These are phyloP conservation scores for Tetranychus piercei DNA, from an alignment of 2,888 invertebrate species.

Conservation along the genomic window DNA sequence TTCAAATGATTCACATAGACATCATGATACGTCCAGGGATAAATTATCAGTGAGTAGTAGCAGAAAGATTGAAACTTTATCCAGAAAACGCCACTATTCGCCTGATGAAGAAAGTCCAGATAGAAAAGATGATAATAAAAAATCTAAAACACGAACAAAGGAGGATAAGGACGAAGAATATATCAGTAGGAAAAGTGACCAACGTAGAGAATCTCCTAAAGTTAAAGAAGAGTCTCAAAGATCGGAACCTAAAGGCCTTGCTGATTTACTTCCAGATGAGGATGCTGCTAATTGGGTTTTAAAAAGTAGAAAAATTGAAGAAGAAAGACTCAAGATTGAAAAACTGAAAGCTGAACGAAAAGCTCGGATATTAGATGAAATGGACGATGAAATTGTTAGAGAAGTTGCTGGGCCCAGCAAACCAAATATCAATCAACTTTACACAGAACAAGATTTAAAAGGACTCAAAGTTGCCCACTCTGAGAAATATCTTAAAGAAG, in stretches of 20 bases:
- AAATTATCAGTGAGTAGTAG: background rate
- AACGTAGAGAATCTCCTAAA: constrained; percentile 14
- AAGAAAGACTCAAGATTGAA: constrained; percentile 36
- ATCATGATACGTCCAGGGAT: background rate
- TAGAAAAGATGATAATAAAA: background rate
- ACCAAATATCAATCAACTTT: constrained; percentile 32
- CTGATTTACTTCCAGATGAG: constrained; percentile 40
- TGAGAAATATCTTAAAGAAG: constrained; percentile 49
- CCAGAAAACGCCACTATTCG: background rate
- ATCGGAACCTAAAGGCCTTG: constrained; percentile 14
- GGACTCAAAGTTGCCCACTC: constrained; percentile 76
- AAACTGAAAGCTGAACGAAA: constrained; percentile 65
- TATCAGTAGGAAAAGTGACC: background rate
- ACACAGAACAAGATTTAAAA: constrained; percentile 44
- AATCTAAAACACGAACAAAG: background rate
- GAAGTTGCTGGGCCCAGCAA: constrained; percentile 51
- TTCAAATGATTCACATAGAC: background rate
- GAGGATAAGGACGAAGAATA: background rate
- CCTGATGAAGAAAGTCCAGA: background rate
- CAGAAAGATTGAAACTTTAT: background rate
- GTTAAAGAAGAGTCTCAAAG: constrained; percentile 16
- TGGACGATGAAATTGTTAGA: constrained; percentile 85
- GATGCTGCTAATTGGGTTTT: constrained; percentile 60
- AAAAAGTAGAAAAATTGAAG: constrained; percentile 52
- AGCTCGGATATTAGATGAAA: constrained; percentile 77